Evolutionary conservation across 2,888 invertebrate genomes (phyloP).

Genomic region (Melinaea menophilus): DNA sequence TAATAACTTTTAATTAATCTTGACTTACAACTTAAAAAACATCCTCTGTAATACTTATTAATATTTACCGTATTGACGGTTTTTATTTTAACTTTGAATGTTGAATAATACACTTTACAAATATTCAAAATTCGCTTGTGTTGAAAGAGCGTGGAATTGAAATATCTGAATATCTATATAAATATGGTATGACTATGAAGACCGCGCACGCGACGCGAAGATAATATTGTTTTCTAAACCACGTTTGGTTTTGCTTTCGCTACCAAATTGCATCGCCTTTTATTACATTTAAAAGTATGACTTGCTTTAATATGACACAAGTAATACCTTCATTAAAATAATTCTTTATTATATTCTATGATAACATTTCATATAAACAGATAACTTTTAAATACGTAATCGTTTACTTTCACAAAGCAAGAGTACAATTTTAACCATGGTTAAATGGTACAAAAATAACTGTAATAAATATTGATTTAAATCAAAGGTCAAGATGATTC

Average conservation of each 20-base stretch:
- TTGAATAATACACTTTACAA: background rate
- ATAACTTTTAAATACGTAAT: too few species aligned
- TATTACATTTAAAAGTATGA: too few species aligned
- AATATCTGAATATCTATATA: background rate
- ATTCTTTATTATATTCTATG: too few species aligned
- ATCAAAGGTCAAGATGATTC: slow-evolving; percentile 11
- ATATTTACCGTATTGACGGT: background rate
- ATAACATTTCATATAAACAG: too few species aligned
- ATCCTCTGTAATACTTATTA: too few species aligned
- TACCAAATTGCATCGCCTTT: background rate
- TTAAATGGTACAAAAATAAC: background rate
- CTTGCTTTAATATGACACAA: too few species aligned
- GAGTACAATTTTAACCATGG: background rate
- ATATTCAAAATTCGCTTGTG: too few species aligned
- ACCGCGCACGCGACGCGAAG: slow-evolving; percentile 10
- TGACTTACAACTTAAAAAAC: too few species aligned
- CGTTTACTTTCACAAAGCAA: background rate
- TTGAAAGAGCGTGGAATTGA: background rate
- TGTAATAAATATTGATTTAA: background rate
- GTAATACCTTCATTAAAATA: too few species aligned
- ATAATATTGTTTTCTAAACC: slow-evolving; percentile 26
- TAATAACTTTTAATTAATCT: too few species aligned
- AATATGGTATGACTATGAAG: background rate
- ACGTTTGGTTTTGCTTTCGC: slow-evolving; percentile 18
- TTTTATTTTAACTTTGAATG: slow-evolving; percentile 7